A percentile compares a stretch with the other conserved stretches of the same genome.
Evolutionary conservation across 2,888 invertebrate species (phyloP).

Genomic region (Stenoptilia bipunctidactyla): DNA sequence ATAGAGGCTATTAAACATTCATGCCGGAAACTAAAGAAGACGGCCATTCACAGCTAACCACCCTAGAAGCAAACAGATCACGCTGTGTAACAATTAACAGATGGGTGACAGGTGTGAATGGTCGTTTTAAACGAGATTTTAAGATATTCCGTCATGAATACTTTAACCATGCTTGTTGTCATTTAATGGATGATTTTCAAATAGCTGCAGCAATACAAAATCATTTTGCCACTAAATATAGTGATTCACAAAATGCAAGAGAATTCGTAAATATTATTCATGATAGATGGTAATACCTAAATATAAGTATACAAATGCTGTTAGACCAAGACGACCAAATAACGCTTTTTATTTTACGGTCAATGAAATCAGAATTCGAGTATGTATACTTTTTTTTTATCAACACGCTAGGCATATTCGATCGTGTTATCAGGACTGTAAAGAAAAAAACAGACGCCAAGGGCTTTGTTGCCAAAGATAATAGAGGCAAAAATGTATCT

Average conservation of each 20-base stretch:
- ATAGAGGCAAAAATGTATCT: not conserved
- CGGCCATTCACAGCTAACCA: conserved; percentile 9
- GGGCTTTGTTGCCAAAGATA: not conserved
- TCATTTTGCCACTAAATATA: not conserved
- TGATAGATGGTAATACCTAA: not conserved
- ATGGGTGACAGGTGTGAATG: conserved; percentile 12
- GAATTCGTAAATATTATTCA: not conserved
- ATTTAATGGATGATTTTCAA: conserved; percentile 1
- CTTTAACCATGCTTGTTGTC: not conserved
- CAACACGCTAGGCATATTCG: not conserved
- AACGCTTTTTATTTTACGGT: conserved; percentile 1
- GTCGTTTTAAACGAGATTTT: conserved; percentile 3
- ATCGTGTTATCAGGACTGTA: too few relatives aligned
- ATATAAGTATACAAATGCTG: conserved; percentile 1
- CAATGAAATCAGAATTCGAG: not conserved
- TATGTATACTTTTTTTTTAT: not conserved
- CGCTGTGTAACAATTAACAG: conserved; percentile 9
- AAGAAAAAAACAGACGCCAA: not conserved
- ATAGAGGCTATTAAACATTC: not conserved
- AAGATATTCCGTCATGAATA: conserved; percentile 1
- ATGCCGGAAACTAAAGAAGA: conserved; percentile 9
- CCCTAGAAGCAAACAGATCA: conserved; percentile 6
- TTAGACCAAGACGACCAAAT: not conserved
- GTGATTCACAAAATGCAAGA: not conserved
- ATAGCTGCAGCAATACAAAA: not conserved